A percentile compares a stretch with the other conserved stretches of the same genome.
Conservation (phyloP, 2,113 vertebrate species). For the Albula goreensis region DNA sequence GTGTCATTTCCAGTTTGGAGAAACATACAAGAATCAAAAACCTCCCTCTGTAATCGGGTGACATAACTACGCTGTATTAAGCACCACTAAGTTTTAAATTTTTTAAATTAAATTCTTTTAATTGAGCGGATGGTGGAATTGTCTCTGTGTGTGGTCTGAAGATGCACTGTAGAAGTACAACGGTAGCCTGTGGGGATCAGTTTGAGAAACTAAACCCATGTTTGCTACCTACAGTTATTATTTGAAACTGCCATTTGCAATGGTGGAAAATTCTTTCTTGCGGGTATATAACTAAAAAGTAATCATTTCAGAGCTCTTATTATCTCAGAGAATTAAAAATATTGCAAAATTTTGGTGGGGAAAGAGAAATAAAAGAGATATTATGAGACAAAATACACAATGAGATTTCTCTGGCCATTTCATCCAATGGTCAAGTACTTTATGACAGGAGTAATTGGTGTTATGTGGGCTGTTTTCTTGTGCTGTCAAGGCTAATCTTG, state of each 20-base stretch:
- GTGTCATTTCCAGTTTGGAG: conserved; percentile 84
- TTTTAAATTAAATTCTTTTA: neutral
- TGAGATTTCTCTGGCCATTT: neutral
- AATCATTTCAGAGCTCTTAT: no score
- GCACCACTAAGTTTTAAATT: neutral
- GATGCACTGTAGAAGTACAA: neutral
- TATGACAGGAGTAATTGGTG: neutral
- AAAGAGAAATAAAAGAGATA: no score
- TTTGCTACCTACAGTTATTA: neutral
- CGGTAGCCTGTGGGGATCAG: neutral
- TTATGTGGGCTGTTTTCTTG: conserved; percentile 14
- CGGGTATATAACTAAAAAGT: neutral
- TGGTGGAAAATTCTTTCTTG: neutral
- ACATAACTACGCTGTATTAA: neutral
- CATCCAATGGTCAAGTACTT: conserved; percentile 1
- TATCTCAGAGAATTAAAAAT: no score
- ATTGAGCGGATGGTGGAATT: neutral
- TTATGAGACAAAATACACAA: no score
- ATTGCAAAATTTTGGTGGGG: no score
- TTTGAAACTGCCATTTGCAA: neutral
- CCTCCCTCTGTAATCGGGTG: neutral
- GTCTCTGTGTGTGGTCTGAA: neutral
- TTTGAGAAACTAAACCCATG: neutral
- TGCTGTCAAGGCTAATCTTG: conserved; percentile 62
- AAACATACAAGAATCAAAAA: conserved; percentile 60